Percentiles rank a stretch among this genome's conserved stretches.
Conservation (phyloP, 2,113 vertebrate species). For the Ochotona princeps region DNA sequence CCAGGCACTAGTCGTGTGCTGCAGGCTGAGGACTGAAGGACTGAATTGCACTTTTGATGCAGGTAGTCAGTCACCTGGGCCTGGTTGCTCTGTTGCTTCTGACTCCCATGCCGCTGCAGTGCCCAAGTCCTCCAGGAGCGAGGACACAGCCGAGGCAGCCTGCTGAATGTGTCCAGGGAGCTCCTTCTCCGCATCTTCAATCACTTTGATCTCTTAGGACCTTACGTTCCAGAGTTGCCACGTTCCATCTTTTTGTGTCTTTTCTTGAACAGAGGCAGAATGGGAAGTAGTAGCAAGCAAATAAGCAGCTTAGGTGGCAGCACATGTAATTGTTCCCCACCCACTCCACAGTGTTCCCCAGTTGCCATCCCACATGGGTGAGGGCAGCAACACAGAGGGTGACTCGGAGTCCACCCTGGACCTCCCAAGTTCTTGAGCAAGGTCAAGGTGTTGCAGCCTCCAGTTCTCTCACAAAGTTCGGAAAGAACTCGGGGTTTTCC, state of each 20-base stretch:
- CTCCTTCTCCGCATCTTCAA: background rate
- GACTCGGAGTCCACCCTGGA: background rate
- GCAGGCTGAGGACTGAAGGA: background rate
- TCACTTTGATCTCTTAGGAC: background rate
- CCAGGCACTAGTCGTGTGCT: background rate
- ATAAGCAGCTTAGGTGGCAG: background rate
- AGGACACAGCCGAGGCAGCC: background rate
- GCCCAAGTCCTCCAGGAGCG: background rate
- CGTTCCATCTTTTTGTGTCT: background rate
- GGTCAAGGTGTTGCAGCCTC: background rate
- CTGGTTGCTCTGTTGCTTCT: background rate
- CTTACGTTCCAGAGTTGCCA: background rate
- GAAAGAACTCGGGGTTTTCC: background rate
- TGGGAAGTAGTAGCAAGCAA: background rate
- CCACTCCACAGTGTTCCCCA: background rate
- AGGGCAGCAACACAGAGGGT: background rate
- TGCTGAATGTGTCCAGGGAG: background rate
- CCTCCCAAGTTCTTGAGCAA: conserved; percentile 4
- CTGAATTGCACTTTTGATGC: background rate
- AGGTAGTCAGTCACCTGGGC: background rate
- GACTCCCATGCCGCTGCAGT: background rate
- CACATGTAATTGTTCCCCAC: background rate
- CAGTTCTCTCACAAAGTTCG: background rate
- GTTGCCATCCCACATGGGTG: background rate
- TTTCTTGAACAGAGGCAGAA: background rate